A percentile compares a stretch with the other conserved stretches of the same genome.
Conservation (phyloP, 2,888 invertebrate genomes). For the Corbicula japonica region DNA sequence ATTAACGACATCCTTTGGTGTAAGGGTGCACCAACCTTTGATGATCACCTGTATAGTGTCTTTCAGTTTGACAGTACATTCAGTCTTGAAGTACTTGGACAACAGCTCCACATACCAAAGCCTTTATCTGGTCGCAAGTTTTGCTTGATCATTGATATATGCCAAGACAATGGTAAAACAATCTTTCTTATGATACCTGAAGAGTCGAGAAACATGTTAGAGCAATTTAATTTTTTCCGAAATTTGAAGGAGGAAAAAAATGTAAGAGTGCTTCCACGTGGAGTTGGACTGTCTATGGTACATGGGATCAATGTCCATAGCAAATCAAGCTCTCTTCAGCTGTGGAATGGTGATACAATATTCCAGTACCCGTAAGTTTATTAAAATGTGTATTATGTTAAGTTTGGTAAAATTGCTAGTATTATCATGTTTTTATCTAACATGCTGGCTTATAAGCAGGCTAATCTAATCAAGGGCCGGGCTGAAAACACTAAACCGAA, state of each 20-base stretch:
- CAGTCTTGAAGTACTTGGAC: conserved; percentile 37
- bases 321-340: conserved; percentile 6
- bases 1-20: conserved; percentile 35
- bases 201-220: conserved; percentile 34
- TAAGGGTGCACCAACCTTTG: conserved; percentile 51
- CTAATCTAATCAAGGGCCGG: not conserved
- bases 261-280: conserved; percentile 36
- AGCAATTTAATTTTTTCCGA: conserved; percentile 34
- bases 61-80: conserved; percentile 44
- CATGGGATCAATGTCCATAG: conserved; percentile 34
- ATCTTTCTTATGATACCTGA: conserved; percentile 56
- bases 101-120: conserved; percentile 37
- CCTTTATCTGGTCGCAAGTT: conserved; percentile 35
- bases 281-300: conserved; percentile 51
- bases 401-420: not conserved
- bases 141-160: conserved; percentile 56
- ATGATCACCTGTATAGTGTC: conserved; percentile 47
- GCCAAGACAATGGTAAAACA: conserved; percentile 42
- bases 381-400: not conserved
- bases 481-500: no score
- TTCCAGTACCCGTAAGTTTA: conserved; percentile 46
- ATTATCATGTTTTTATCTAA: not conserved
- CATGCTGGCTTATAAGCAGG: not conserved
- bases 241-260: conserved; percentile 11
- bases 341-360: conserved; percentile 53